Conservation (phyloP, 2,888 invertebrate species). For the Caradrina clavipalpis region DNA sequence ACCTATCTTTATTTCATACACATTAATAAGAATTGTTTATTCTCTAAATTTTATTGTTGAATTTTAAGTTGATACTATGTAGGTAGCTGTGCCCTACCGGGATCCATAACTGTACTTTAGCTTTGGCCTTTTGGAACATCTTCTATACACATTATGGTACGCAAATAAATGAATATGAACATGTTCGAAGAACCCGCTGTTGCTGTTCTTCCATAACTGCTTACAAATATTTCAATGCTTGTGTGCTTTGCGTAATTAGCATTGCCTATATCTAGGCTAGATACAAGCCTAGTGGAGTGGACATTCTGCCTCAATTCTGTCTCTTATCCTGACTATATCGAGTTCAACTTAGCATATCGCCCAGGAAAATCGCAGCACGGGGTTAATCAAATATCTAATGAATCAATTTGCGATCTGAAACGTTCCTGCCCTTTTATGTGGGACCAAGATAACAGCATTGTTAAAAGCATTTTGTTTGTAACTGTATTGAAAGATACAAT, state of each 20-base stretch:
- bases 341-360: conserved; percentile 83
- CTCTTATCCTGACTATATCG: conserved; percentile 77
- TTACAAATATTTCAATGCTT: background rate
- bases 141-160: too few species aligned
- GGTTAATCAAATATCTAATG: conserved; percentile 87
- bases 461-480: conserved; percentile 54
- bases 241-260: conserved; percentile 1
- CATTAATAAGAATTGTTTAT: too few species aligned
- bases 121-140: too few species aligned
- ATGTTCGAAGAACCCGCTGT: too few species aligned
- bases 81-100: too few species aligned
- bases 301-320: conserved; percentile 28
- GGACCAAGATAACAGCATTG: conserved; percentile 45
- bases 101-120: too few species aligned
- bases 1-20: too few species aligned
- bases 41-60: too few species aligned
- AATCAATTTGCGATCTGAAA: conserved; percentile 81
- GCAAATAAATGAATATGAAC: too few species aligned
- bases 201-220: too few species aligned
- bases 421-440: conserved; percentile 64
- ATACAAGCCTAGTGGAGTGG: background rate
- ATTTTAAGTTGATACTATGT: too few species aligned
- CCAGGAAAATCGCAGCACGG: conserved; percentile 75
- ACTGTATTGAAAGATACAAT: conserved; percentile 43
- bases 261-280: background rate